Conservation (phyloP, 2,797 vertebrate species). For the Halcyon leucocephala region DNA sequence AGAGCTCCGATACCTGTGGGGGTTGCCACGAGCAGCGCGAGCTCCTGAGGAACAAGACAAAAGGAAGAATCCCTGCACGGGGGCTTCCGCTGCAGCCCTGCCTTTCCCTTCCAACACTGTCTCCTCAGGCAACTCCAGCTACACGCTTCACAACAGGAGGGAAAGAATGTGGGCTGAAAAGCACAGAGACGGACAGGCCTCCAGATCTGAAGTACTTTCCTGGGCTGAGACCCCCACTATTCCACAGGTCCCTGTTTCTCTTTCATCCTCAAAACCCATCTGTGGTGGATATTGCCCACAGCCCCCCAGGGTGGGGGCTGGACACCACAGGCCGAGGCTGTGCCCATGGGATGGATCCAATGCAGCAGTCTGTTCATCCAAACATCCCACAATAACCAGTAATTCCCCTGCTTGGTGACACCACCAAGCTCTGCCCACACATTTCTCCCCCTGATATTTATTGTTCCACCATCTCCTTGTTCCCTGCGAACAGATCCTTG, state of each 20-base stretch:
- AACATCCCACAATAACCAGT: rapidly evolving
- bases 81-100: neutral
- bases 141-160: rapidly evolving
- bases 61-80: neutral
- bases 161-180: neutral
- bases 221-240: rapidly evolving
- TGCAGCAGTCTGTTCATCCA: neutral
- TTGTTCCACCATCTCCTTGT: neutral
- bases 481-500: rapidly evolving
- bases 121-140: too few species aligned
- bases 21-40: neutral
- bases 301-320: rapidly evolving
- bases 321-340: neutral
- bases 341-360: neutral
- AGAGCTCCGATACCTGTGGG: neutral
- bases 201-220: neutral
- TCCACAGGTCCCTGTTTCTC: neutral
- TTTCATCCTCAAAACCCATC: neutral
- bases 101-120: neutral
- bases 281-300: neutral
- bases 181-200: neutral
- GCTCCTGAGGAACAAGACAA: neutral
- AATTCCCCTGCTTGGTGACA: neutral
- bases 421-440: neutral
- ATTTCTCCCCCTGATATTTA: neutral